Percentiles rank a stretch among this genome's conserved stretches.
These are phyloP conservation scores for Lamellibrachia satsuma DNA, from an alignment of 2,888 invertebrate genomes.

Conservation along the genomic window DNA sequence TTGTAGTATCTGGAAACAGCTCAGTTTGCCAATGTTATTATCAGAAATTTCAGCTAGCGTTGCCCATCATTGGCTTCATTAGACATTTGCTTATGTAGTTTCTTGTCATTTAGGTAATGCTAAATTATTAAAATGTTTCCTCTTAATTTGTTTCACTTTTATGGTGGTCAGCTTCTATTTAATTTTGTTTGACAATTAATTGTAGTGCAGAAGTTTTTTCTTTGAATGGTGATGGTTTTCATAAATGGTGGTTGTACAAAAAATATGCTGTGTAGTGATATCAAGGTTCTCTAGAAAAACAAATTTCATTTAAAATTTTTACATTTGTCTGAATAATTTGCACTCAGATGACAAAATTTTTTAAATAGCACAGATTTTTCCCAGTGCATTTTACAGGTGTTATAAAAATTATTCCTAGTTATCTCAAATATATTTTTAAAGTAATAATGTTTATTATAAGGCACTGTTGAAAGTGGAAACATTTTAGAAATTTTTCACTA, in stretches of 20 bases:
- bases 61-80: background rate
- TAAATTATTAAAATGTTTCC: conserved; percentile 3
- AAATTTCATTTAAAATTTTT: background rate
- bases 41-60: background rate
- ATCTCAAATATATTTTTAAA: background rate
- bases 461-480: background rate
- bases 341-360: background rate
- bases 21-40: conserved; percentile 9
- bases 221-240: background rate
- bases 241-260: background rate
- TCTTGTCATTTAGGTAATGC: background rate
- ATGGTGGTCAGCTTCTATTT: background rate
- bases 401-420: background rate
- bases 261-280: background rate
- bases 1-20: background rate
- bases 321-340: background rate
- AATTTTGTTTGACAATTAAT: background rate
- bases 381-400: too few relatives aligned
- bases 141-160: background rate
- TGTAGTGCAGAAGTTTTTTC: background rate
- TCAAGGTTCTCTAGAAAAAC: background rate
- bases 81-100: background rate
- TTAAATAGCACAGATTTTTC: too few relatives aligned
- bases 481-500: background rate
- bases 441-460: background rate